A percentile compares a stretch with the other conserved stretches of the same genome.
Evolutionary conservation across 2,113 vertebrate genomes (phyloP).

Genomic region (Aptenodytes forsteri): DNA sequence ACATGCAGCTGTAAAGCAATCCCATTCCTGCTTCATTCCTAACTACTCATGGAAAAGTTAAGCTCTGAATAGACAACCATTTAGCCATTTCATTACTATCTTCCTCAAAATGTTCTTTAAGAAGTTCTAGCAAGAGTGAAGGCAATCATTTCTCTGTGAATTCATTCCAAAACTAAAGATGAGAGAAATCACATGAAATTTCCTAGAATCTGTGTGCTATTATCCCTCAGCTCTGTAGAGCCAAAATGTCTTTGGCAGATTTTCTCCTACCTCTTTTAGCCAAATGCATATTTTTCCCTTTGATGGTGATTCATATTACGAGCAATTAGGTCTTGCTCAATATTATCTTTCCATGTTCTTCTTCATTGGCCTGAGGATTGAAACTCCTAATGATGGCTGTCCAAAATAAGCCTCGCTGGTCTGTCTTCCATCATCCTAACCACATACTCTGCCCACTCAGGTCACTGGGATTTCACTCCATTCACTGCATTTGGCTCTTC

Average conservation of each 20-base stretch:
- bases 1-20: not conserved
- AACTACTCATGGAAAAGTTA: not conserved
- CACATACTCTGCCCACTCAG: constrained; percentile 43
- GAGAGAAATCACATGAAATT: constrained; percentile 16
- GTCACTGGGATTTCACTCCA: constrained; percentile 34
- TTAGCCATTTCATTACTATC: not conserved
- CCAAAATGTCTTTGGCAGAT: constrained; percentile 5
- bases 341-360: constrained; percentile 43
- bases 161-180: constrained; percentile 30
- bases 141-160: not conserved
- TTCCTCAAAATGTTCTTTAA: not conserved
- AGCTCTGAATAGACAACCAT: not conserved
- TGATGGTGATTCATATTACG: constrained; percentile 13
- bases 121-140: not conserved
- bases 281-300: constrained; percentile 29
- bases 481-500: constrained; percentile 19
- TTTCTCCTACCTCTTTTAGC: constrained; percentile 13
- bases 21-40: not conserved
- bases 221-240: not conserved
- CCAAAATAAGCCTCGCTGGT: constrained; percentile 25
- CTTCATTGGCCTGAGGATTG: constrained; percentile 7
- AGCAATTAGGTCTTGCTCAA: constrained; percentile 51
- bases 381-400: not conserved
- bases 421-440: constrained; percentile 55
- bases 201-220: constrained; percentile 35